These are phyloP conservation scores for Hyles euphorbiae DNA, from an alignment of 1,140 invertebrate genomes.

Conservation along the genomic window DNA sequence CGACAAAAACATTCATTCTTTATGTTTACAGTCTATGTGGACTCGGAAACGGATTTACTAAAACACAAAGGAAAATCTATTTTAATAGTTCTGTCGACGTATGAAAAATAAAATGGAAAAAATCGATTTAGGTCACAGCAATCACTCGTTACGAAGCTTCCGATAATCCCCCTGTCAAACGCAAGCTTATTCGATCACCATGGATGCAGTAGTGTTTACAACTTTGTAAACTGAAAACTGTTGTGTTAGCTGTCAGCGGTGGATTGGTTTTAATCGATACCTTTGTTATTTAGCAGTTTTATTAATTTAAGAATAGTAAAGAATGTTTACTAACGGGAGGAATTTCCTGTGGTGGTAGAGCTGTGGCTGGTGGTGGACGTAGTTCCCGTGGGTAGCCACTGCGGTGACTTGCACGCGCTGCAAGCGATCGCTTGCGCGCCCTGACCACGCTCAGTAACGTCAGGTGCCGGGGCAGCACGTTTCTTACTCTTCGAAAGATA, in stretches of 20 bases:
- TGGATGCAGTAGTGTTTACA: slow-evolving; percentile 10
- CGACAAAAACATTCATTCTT: too few species aligned
- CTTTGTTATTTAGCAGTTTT: neutral
- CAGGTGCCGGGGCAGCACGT: slow-evolving; percentile 57
- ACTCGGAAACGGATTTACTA: too few species aligned
- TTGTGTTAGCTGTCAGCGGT: too few species aligned
- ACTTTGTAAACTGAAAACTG: slow-evolving; percentile 2
- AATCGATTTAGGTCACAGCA: slow-evolving; percentile 42
- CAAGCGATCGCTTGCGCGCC: slow-evolving; percentile 31
- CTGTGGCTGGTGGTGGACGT: slow-evolving; percentile 68
- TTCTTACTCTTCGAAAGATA: slow-evolving; percentile 54
- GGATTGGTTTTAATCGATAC: too few species aligned
- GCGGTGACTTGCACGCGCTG: slow-evolving; percentile 52
- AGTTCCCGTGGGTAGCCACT: slow-evolving; percentile 59
- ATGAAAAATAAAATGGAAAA: too few species aligned
- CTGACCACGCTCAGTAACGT: slow-evolving; percentile 63
- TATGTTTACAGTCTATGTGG: too few species aligned
- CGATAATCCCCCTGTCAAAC: slow-evolving; percentile 54
- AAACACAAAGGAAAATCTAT: too few species aligned
- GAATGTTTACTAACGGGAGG: slow-evolving; percentile 51
- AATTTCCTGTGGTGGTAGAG: slow-evolving; percentile 67
- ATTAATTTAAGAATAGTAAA: too few species aligned
- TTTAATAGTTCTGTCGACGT: too few species aligned
- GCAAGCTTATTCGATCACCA: slow-evolving; percentile 31
- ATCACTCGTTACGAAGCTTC: slow-evolving; percentile 39